Conservation (phyloP, 2,797 vertebrate species). For the Macroramphosus scolopax region DNA sequence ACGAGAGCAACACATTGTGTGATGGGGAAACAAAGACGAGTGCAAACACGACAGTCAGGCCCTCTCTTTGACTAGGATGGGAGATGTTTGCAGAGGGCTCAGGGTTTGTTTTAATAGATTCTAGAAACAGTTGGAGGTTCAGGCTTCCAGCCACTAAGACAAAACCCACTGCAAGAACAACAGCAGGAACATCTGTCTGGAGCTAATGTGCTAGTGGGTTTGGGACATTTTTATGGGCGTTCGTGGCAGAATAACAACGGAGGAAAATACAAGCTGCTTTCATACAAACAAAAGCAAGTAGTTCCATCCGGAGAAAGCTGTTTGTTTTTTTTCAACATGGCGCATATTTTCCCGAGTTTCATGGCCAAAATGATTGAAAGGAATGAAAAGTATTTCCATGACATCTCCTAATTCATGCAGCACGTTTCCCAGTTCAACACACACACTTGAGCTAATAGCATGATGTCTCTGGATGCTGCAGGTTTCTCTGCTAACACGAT, state of each 20-base stretch:
- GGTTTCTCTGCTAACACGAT: no score
- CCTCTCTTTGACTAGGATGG: not conserved
- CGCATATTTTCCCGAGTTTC: no score
- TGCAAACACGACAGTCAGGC: slow-evolving; percentile 4
- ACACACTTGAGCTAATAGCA: no score
- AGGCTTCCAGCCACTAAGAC: slow-evolving; percentile 41
- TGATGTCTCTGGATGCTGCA: no score
- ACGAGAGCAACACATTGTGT: not conserved
- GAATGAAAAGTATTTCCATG: no score
- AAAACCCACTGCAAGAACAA: no score
- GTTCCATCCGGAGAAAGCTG: slow-evolving; percentile 8
- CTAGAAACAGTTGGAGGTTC: slow-evolving; percentile 37
- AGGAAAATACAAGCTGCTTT: slow-evolving; percentile 14
- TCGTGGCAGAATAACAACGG: slow-evolving; percentile 5
- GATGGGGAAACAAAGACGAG: not conserved
- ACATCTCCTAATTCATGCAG: no score
- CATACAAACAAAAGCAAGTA: no score
- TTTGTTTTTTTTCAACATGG: no score
- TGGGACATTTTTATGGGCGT: slow-evolving; percentile 14
- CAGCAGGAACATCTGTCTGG: slow-evolving; percentile 38
- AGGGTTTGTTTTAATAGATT: slow-evolving; percentile 38
- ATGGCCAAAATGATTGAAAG: no score
- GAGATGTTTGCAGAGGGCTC: slow-evolving; percentile 23
- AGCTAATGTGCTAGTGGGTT: slow-evolving; percentile 30
- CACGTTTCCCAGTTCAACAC: no score